Evolutionary conservation across 2,888 invertebrate genomes (phyloP).

Genomic region (Hydraecia micacea): DNA sequence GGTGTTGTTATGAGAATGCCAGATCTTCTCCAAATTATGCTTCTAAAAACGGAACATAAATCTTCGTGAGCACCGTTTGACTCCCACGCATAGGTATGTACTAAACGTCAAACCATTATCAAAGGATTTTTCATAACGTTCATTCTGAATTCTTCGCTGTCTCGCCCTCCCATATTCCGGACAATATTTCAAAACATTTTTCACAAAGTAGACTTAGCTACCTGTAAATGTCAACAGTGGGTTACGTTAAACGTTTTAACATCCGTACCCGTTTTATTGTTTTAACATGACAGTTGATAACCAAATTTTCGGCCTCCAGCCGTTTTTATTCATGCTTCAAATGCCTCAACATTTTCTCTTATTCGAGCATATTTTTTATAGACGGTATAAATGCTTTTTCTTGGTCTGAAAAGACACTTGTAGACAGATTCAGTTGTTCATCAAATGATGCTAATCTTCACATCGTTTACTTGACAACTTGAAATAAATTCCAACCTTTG

Average conservation of each 20-base stretch:
- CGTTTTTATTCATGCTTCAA: slow-evolving; percentile 40
- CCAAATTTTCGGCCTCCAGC: slow-evolving; percentile 33
- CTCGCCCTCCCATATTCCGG: slow-evolving; percentile 32
- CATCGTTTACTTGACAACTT: slow-evolving; percentile 33
- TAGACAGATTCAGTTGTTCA: slow-evolving; percentile 33
- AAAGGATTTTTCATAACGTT: slow-evolving; percentile 52
- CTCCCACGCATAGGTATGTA: slow-evolving; percentile 22
- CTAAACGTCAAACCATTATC: slow-evolving; percentile 37
- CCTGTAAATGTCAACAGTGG: slow-evolving; percentile 45
- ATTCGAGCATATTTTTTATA: slow-evolving; percentile 41
- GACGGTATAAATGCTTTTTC: slow-evolving; percentile 29
- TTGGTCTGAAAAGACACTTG: slow-evolving; percentile 17
- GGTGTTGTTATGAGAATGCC: too few species aligned
- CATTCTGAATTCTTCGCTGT: slow-evolving; percentile 37
- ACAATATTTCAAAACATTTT: slow-evolving; percentile 54
- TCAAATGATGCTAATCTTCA: slow-evolving; percentile 36
- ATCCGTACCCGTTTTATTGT: slow-evolving; percentile 62
- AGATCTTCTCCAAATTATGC: background rate
- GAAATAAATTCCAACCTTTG: slow-evolving; percentile 37
- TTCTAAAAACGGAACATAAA: background rate
- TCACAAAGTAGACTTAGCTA: slow-evolving; percentile 26
- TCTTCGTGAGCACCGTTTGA: slow-evolving; percentile 17
- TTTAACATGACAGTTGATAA: slow-evolving; percentile 53
- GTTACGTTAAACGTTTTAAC: slow-evolving; percentile 53
- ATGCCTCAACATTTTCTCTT: slow-evolving; percentile 25